Conservation (phyloP, 2,888 invertebrate species). For the Acanthacorydalis orientalis region DNA sequence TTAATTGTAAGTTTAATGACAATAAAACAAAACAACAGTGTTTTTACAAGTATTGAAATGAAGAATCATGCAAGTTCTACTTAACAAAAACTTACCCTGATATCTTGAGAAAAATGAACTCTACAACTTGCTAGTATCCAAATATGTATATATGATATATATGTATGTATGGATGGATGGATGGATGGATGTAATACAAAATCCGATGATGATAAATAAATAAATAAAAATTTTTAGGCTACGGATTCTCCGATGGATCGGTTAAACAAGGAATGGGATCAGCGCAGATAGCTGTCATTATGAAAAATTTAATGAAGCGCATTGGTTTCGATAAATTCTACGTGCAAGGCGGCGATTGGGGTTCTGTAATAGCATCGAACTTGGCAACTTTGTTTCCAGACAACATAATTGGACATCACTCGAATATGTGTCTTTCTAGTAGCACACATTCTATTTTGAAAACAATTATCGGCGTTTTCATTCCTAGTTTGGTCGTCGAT, state of each 20-base stretch:
- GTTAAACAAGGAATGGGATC: conserved; percentile 42
- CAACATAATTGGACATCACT: conserved; percentile 35
- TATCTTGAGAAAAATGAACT: too few relatives aligned
- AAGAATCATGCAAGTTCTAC: too few relatives aligned
- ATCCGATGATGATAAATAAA: too few relatives aligned
- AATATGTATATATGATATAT: too few relatives aligned
- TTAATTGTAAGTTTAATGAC: too few relatives aligned
- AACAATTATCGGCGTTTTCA: conserved; percentile 30
- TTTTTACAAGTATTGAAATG: too few relatives aligned
- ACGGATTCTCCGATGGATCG: conserved; percentile 34
- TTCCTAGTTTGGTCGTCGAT: conserved; percentile 39
- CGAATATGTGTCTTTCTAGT: conserved; percentile 38
- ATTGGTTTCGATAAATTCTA: conserved; percentile 48
- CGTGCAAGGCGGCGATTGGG: conserved; percentile 74
- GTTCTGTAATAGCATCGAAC: conserved; percentile 40
- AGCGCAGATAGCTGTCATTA: conserved; percentile 36
- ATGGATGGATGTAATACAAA: too few relatives aligned
- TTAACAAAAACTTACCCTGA: too few relatives aligned
- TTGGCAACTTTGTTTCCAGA: conserved; percentile 47
- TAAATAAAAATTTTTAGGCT: too few relatives aligned
- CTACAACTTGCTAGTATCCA: too few relatives aligned
- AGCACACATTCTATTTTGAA: conserved; percentile 15
- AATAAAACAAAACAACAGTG: too few relatives aligned
- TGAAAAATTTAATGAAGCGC: conserved; percentile 53
- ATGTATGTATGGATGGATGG: too few relatives aligned